Base-by-base conservation (phyloP, 2,797 vertebrate genomes). In the Thripadectes ignobilis region DNA sequence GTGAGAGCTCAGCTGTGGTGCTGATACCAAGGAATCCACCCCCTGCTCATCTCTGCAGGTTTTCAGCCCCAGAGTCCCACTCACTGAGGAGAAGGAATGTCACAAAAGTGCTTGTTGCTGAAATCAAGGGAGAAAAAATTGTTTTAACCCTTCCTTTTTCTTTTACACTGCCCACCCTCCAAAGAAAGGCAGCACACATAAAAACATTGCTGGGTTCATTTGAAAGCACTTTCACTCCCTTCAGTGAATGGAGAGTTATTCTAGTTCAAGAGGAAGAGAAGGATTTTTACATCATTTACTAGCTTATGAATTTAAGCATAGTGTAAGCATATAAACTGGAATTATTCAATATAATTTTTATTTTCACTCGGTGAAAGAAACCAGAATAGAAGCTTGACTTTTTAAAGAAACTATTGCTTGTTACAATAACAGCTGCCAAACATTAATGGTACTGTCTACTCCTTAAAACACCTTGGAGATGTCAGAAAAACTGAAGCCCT, bases 401-500 rank as follows among this genome's bases (percentile, higher is more conserved):
- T 79, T 85, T 72, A 8, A 69, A 68, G 52, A 76, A 83, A 77
- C 1, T 72, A 38, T n/a, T 57, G 30, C 19, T 82, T 68, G 39
- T 24, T 43, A 79, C 12, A 8, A 24, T 57, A 66, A 27, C 21
- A 71, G 29, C 12, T 69, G 32, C 52, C 48, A 85, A 75, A 87
- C 38, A 48, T 46, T 66, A 86, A 77, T 49, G 71, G 52, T 74
- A 83, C 27, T 59, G 26, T 62, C 52, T 93, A 51, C 23, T 78
- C 52, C 62, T 93, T 88, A 75, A 89, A 92, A 93, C 46, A 75
- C 20, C 57, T 87, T 85, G 52, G 34, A 86, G 45, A 62, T 71
- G 48, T 85, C 88, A 90, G 85, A 86, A 94, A 95, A 88, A 65
- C 45, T 80, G 59, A 92, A 93, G 36, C 36, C 72, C 55, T 73